phyloP scores from a whole-genome alignment of 2,888 invertebrate species.

The Lymantria monacha region DNA sequence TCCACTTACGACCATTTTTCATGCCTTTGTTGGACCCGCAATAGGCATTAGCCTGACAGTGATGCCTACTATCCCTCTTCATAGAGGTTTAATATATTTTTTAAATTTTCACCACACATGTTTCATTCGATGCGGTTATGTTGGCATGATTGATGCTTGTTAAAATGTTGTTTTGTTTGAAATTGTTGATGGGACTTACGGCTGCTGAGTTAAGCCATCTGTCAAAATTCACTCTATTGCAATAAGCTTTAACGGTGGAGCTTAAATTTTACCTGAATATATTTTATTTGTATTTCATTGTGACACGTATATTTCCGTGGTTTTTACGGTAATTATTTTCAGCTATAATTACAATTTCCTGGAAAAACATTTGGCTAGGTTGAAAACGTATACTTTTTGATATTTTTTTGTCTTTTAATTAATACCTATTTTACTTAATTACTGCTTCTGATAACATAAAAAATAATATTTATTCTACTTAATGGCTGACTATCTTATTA shows the following conservation, averaged over 20 bases:
- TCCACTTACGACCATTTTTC: slow-evolving; percentile 71
- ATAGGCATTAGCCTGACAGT: slow-evolving; percentile 67
- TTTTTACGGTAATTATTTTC: neutral
- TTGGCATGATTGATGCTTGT: slow-evolving; percentile 33
- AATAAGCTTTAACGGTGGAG: neutral
- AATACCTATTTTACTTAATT: too few relatives aligned
- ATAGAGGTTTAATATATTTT: slow-evolving; percentile 51
- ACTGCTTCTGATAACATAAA: too few relatives aligned
- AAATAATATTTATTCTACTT: too few relatives aligned
- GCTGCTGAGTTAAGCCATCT: slow-evolving; percentile 18
- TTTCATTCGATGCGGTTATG: slow-evolving; percentile 30
- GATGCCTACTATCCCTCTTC: slow-evolving; percentile 50
- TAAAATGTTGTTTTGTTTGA: slow-evolving; percentile 20
- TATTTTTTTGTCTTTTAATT: too few relatives aligned
- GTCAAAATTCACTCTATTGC: slow-evolving; percentile 12
- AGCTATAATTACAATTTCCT: neutral
- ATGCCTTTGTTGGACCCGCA: slow-evolving; percentile 70
- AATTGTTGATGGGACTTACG: slow-evolving; percentile 7
- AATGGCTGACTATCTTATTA: too few relatives aligned
- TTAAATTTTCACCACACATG: slow-evolving; percentile 35
- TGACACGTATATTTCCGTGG: neutral
- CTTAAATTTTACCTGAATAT: neutral
- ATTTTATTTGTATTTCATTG: neutral
- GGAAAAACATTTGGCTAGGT: neutral
- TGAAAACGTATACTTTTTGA: too few relatives aligned